A percentile compares a stretch with the other conserved stretches of the same genome.
phyloP scores from a whole-genome alignment of 2,113 vertebrate species.

The Rhodinocichla rosea region DNA sequence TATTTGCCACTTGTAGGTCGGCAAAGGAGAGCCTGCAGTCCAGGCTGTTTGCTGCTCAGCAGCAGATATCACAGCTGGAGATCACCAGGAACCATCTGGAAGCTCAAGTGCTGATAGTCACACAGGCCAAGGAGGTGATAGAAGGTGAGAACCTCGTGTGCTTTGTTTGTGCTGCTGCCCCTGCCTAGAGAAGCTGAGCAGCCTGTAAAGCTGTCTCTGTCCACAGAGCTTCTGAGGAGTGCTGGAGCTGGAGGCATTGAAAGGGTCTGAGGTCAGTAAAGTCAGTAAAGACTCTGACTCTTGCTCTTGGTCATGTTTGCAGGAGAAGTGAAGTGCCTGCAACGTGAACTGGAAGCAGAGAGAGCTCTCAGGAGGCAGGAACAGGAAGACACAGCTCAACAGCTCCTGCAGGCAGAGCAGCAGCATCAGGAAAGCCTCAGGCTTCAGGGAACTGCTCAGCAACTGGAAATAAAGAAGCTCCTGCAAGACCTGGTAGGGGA shows the following conservation, averaged over 20 bases:
- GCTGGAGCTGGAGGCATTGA: background rate
- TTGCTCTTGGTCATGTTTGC: background rate
- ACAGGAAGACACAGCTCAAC: background rate
- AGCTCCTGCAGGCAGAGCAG: background rate
- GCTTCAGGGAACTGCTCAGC: slow-evolving; percentile 4
- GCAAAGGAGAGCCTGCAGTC: slow-evolving; percentile 4
- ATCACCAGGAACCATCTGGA: slow-evolving; percentile 74
- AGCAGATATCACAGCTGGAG: slow-evolving; percentile 73
- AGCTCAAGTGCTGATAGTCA: slow-evolving; percentile 73
- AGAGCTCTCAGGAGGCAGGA: slow-evolving; percentile 46
- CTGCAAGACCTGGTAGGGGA: slow-evolving; percentile 60
- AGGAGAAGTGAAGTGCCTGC: slow-evolving; percentile 84
- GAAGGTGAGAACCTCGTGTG: slow-evolving; percentile 69
- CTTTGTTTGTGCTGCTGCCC: background rate
- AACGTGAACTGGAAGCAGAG: slow-evolving; percentile 70
- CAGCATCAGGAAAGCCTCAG: background rate
- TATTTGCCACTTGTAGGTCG: slow-evolving; percentile 58
- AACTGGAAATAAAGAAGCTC: slow-evolving; percentile 29
- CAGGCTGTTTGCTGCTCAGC: slow-evolving; percentile 75
- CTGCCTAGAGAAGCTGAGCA: background rate
- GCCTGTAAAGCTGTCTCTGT: background rate
- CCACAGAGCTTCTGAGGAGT: background rate
- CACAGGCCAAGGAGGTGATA: slow-evolving; percentile 78
- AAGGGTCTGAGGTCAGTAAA: background rate
- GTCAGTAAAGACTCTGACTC: background rate